phyloP scores from a whole-genome alignment of 1,140 invertebrate genomes.

The Temnothorax nylanderi region DNA sequence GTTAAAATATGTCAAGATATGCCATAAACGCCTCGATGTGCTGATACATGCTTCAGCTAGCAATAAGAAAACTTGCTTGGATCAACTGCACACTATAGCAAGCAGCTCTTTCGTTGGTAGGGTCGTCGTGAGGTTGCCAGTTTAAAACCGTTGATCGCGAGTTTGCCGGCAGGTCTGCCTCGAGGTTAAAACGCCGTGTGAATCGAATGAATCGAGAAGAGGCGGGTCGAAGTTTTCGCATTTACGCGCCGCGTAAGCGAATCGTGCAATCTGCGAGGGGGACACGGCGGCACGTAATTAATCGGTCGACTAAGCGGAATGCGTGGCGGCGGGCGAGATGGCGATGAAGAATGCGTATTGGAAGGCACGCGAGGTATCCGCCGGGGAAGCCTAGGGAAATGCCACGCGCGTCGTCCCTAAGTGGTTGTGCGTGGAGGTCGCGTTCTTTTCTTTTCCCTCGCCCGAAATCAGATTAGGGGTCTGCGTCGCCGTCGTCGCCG shows the following conservation, averaged over 20 bases:
- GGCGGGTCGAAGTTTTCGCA: constrained; percentile 49
- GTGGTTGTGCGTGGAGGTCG: constrained; percentile 33
- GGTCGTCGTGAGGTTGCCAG: not conserved
- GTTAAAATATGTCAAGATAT: constrained; percentile 3
- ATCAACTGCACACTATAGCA: not conserved
- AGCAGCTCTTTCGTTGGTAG: not conserved
- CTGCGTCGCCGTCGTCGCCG: not conserved
- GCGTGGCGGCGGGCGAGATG: constrained; percentile 52
- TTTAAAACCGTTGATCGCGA: not conserved
- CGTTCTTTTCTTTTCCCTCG: constrained; percentile 6
- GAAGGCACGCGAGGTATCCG: constrained; percentile 61
- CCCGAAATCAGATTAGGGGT: constrained; percentile 50
- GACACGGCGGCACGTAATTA: constrained; percentile 60
- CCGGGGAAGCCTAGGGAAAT: constrained; percentile 8
- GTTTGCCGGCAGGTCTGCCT: not conserved
- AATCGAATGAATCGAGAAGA: not conserved
- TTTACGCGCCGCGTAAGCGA: constrained; percentile 44
- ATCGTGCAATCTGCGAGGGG: constrained; percentile 39
- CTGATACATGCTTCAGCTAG: not conserved
- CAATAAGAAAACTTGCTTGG: not conserved
- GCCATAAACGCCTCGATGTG: not conserved
- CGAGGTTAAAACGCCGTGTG: not conserved
- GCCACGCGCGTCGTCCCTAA: constrained; percentile 44
- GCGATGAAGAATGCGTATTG: constrained; percentile 65
- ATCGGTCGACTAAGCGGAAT: constrained; percentile 69